Base-by-base conservation (phyloP, 2,113 vertebrate genomes). In the Lynx canadensis region DNA sequence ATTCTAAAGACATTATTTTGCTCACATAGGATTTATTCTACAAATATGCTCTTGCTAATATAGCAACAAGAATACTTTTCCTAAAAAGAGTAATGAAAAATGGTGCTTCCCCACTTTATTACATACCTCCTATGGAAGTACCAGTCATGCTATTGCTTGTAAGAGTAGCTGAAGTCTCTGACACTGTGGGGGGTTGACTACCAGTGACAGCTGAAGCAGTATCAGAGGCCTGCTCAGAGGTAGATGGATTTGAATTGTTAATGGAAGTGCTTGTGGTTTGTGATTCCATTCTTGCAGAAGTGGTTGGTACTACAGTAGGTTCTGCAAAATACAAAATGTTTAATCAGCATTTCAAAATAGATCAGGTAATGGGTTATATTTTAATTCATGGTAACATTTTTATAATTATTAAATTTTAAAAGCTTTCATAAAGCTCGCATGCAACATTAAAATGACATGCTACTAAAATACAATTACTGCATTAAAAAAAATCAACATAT, bases 271-370 rank as follows among this genome's bases (percentile, higher is more conserved):
- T 99, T 98, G 99, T 98, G 12, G 99, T 98, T 97, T 99, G 99
- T 4, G 99, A 98, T 95, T 99, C 99, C 98, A 98, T 98, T 98
- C 99, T 98, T 73, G 99, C 97, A 98, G 99, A 99, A 11, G 99
- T 99, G 97, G 99, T 99, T 98, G 99, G 99, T 99, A 99, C 99
- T 96, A 99, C 99, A 95, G 99, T 99, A 12, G 99, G 99, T 98
- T 99, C 99, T 99, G 97, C 8, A 83, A 90, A 96, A 98, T 82
- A 86, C 7, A 98, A 85, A 98, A 76, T 21, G 16, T n/a, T 79
- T 80, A 95, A 3, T 97, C 89, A 95, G 74, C 52, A 96, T 82
- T 95, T 96, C 74, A 63, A 68, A 96, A 79, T 11, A 95, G 36
- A 92, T 87, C 86, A 89, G 87, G 36, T 29, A 93, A 94, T 13